phyloP scores from a whole-genome alignment of 2,113 vertebrate species.

The Empidonax alnorum region DNA sequence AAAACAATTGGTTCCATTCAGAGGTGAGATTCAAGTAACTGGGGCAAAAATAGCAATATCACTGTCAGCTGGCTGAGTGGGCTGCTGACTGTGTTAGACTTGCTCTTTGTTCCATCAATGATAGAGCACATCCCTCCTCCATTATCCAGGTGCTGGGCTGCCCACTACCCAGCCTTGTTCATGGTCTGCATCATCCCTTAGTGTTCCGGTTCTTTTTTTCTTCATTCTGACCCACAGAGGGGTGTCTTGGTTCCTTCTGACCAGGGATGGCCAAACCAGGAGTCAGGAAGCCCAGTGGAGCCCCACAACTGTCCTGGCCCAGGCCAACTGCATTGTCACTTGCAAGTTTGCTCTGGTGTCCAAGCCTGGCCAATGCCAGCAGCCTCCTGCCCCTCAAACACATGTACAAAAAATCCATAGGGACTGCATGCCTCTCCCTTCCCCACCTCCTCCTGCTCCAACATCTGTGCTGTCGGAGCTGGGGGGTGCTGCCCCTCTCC shows the following conservation, averaged over 20 bases:
- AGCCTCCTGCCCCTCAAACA: background rate
- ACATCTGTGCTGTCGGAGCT: background rate
- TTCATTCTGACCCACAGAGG: background rate
- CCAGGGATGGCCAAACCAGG: background rate
- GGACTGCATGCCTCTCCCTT: background rate
- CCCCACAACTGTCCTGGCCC: background rate
- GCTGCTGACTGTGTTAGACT: background rate
- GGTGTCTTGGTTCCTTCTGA: background rate
- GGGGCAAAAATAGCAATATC: background rate
- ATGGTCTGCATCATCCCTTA: background rate
- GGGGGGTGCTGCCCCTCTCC: background rate
- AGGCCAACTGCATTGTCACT: background rate
- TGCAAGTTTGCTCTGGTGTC: background rate
- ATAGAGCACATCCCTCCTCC: background rate
- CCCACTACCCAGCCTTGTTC: background rate
- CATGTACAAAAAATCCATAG: accelerated
- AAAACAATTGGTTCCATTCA: background rate
- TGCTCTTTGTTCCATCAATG: background rate
- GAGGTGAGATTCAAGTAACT: background rate
- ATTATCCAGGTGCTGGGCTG: background rate
- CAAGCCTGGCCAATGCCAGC: background rate
- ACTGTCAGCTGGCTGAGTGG: background rate
- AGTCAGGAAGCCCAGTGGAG: background rate
- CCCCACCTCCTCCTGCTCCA: background rate
- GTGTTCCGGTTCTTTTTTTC: background rate